Conservation (phyloP, 2,888 invertebrate species). For the Endomychus coccineus region DNA sequence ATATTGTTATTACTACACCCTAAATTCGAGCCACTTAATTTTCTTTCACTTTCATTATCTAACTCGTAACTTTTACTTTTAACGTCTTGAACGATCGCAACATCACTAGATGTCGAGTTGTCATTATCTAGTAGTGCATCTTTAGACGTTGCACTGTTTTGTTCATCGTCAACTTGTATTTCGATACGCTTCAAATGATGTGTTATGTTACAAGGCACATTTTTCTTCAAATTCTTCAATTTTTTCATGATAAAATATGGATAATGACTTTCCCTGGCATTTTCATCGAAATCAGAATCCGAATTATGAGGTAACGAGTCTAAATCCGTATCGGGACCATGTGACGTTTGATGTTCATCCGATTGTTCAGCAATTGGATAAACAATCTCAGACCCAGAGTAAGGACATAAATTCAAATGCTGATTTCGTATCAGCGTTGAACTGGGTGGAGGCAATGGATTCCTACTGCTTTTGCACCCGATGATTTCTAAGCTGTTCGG, state of each 20-base stretch:
- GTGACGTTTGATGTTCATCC: constrained; percentile 66
- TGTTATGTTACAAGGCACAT: constrained; percentile 30
- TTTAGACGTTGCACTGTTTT: constrained; percentile 63
- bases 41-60: constrained; percentile 40
- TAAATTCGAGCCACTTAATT: constrained; percentile 36
- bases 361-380: constrained; percentile 82
- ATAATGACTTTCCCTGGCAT: constrained; percentile 42
- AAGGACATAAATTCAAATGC: constrained; percentile 61
- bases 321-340: constrained; percentile 54
- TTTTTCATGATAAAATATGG: constrained; percentile 49
- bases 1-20: constrained; percentile 30
- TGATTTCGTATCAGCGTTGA: constrained; percentile 62
- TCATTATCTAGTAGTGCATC: constrained; percentile 59
- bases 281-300: constrained; percentile 58
- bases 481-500: constrained; percentile 77
- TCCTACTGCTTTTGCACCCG: constrained; percentile 51
- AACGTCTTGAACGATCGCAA: too few species aligned
- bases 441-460: constrained; percentile 64
- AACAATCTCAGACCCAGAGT: constrained; percentile 60
- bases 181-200: constrained; percentile 28
- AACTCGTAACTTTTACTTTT: constrained; percentile 39
- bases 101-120: too few species aligned
- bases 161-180: constrained; percentile 58
- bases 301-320: constrained; percentile 52
- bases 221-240: constrained; percentile 27